Percentiles rank a stretch among this genome's conserved stretches.
phyloP scores from a whole-genome alignment of 2,888 invertebrate genomes.

The Dynastes tityus region DNA sequence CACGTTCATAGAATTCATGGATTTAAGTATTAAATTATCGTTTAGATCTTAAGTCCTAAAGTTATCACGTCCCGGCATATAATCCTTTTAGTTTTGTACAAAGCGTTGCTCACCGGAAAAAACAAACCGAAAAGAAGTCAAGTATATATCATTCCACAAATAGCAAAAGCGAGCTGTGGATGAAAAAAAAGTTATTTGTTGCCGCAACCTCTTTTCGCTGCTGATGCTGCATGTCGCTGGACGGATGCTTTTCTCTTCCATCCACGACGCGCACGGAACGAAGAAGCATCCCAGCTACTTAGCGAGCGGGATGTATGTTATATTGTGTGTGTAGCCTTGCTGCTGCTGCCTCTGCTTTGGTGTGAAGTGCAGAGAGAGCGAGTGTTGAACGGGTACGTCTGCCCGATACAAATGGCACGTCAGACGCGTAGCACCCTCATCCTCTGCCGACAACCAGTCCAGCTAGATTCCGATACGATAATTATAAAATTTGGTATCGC shows the following conservation, averaged over 20 bases:
- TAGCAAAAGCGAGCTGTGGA: constrained; percentile 38
- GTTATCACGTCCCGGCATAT: constrained; percentile 31
- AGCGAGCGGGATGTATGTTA: constrained; percentile 1
- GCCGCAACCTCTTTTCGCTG: constrained; percentile 17
- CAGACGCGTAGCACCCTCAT: constrained; percentile 64
- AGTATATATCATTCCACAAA: constrained; percentile 37
- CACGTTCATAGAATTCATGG: constrained; percentile 20
- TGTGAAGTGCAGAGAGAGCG: constrained; percentile 59
- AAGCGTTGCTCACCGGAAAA: constrained; percentile 22
- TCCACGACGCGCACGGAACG: constrained; percentile 1
- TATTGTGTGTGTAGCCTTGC: background rate
- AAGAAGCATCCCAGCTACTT: constrained; percentile 21
- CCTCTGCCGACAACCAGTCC: constrained; percentile 65
- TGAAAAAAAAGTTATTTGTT: constrained; percentile 35
- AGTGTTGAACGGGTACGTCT: constrained; percentile 59
- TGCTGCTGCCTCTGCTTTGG: constrained; percentile 1
- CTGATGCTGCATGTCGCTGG: constrained; percentile 13
- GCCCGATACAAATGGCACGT: constrained; percentile 66
- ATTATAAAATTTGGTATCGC: constrained; percentile 68
- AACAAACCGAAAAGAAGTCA: constrained; percentile 17
- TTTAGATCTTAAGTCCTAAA: constrained; percentile 36
- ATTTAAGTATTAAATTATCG: constrained; percentile 39
- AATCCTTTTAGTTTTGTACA: constrained; percentile 35
- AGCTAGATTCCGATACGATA: constrained; percentile 68
- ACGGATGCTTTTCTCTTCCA: constrained; percentile 6